Conservation (phyloP, 1,140 invertebrate species). For the Pogonomyrmex californicus region DNA sequence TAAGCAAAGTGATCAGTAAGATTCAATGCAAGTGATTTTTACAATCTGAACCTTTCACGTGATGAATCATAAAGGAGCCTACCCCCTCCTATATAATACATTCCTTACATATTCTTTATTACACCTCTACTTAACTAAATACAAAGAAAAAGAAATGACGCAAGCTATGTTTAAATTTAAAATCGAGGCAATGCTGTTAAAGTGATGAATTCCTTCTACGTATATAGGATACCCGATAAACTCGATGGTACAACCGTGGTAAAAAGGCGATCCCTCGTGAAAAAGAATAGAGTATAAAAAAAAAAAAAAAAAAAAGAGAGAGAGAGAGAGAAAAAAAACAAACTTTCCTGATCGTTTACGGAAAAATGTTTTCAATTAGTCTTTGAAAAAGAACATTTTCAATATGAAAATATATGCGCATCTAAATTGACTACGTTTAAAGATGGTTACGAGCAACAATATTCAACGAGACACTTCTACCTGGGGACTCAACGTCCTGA, state of each 20-base stretch:
- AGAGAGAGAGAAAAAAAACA: neutral
- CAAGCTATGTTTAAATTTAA: slow-evolving; percentile 41
- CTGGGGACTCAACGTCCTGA: neutral
- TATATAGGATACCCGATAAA: neutral
- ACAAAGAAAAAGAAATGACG: slow-evolving; percentile 9
- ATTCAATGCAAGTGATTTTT: neutral
- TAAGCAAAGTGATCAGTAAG: neutral
- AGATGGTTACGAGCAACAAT: neutral
- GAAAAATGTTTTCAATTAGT: neutral
- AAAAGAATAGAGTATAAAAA: neutral
- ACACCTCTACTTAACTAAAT: slow-evolving; percentile 33
- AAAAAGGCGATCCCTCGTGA: slow-evolving; percentile 29
- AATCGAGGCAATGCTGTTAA: slow-evolving; percentile 34
- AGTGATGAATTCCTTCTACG: slow-evolving; percentile 18
- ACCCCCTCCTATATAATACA: neutral
- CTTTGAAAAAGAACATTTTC: neutral
- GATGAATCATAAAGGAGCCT: slow-evolving; percentile 10
- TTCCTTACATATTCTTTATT: neutral
- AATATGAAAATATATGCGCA: neutral
- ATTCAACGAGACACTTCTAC: neutral
- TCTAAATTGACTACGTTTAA: neutral
- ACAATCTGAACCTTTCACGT: neutral
- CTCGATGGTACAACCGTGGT: neutral
- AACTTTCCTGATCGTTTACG: neutral
- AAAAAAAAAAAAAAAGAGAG: too few relatives aligned